Evolutionary conservation across 2,113 vertebrate species (phyloP), one percentile per base, ranked within the genome.

Genomic region (Eclectus roratus): DNA sequence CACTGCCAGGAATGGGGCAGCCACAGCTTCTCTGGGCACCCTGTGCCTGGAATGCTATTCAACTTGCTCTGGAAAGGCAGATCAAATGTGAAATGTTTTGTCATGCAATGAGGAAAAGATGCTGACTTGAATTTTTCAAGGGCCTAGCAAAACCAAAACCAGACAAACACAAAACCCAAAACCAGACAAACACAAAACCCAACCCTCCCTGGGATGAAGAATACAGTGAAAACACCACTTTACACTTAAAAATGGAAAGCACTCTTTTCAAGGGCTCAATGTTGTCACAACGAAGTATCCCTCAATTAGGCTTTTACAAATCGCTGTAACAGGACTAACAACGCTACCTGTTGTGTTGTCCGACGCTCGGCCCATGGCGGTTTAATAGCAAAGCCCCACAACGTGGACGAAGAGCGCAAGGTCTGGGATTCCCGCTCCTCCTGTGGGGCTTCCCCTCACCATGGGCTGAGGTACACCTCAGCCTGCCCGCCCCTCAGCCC

Each of bases 251-350:
- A 41, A 25, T 1, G 20, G 13, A 47, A 80, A 81, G 3, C 9
- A 2, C 9, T 33, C 17, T 11, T 49, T 72, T 68, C 16, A 27
- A 16, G 31, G 16, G n/a, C 27, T 69, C 11, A 28, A 15, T n/a
- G 17, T 27, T 49, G 16, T 13, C 43, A 1, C 11, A 28, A 37
- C 7, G 7, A 17, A 53, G 52, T 0, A 8, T 11, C 13, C 7
- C 11, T 47, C 27, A 7, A 0, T 5, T 4, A 44, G 23, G 29
- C 3, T 1, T 5, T 20, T 16, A 49, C 52, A 63, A 12, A 46
- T 12, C 3, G 16, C n/a, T 13, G 0, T 3, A 23, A 19, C 21
- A 18, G 19, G 39, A 13, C 39, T 8, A 47, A 41, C 4, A 3
- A 14, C 16, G 5, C 18, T 19, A 2, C 5, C 5, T 4, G 33